Conservation (phyloP, 1,140 invertebrate species). For the Solenopsis fugax region DNA sequence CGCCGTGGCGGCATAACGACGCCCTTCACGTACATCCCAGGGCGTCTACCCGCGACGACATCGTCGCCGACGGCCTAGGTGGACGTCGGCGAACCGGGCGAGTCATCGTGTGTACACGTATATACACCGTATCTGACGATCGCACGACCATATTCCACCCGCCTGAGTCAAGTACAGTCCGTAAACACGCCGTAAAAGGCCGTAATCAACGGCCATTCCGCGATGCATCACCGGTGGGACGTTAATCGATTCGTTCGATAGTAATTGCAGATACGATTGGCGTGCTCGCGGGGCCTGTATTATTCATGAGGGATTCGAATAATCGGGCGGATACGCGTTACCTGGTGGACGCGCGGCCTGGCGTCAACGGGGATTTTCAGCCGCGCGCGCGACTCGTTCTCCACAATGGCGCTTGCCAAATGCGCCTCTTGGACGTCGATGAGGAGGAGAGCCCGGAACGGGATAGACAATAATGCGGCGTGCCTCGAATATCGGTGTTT, state of each 20-base stretch:
- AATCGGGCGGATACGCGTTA: constrained; percentile 54
- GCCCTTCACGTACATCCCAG: constrained; percentile 31
- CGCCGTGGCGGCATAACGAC: constrained; percentile 48
- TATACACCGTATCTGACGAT: constrained; percentile 3
- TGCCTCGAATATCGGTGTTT: constrained; percentile 53
- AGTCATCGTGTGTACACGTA: not conserved
- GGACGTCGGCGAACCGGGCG: not conserved
- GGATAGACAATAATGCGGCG: constrained; percentile 53
- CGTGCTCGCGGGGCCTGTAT: constrained; percentile 38
- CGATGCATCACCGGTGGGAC: constrained; percentile 29
- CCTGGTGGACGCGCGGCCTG: constrained; percentile 6
- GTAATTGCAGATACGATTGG: constrained; percentile 56
- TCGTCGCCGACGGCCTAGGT: constrained; percentile 26
- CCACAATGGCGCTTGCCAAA: constrained; percentile 50
- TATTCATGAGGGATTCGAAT: constrained; percentile 61
- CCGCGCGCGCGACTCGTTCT: constrained; percentile 12
- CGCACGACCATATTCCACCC: constrained; percentile 15
- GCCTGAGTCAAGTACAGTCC: not conserved
- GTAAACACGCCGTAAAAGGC: constrained; percentile 56
- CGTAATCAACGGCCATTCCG: constrained; percentile 47
- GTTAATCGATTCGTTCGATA: constrained; percentile 61
- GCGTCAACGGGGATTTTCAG: constrained; percentile 39
- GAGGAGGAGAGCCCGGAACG: constrained; percentile 12
- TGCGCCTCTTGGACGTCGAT: constrained; percentile 39
- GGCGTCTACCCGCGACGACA: not conserved